These are phyloP conservation scores for Micronycteris hirsuta DNA, from an alignment of 2,113 vertebrate genomes.

Conservation along the genomic window DNA sequence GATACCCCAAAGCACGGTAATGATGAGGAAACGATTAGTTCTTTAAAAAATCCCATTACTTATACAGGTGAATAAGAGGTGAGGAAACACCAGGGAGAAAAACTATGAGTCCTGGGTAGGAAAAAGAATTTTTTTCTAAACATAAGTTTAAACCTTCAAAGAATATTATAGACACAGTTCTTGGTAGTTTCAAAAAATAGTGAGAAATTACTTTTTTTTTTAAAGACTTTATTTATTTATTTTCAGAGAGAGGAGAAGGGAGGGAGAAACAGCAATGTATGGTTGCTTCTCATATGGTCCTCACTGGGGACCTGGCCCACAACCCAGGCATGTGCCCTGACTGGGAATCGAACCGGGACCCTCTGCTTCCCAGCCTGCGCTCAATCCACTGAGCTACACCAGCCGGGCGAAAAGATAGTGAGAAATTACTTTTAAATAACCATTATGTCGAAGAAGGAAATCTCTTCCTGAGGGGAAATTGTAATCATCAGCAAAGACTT, in stretches of 20 bases:
- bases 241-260: too few relatives aligned
- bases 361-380: too few relatives aligned
- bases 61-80: neutral
- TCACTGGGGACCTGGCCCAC: too few relatives aligned
- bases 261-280: too few relatives aligned
- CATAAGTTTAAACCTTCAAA: slow-evolving; percentile 37
- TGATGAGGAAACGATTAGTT: neutral
- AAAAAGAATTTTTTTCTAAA: neutral
- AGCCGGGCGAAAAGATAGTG: too few relatives aligned
- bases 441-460: slow-evolving; percentile 32
- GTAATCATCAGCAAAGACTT: slow-evolving; percentile 48
- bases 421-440: neutral
- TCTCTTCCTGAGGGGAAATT: slow-evolving; percentile 51
- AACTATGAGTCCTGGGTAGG: neutral
- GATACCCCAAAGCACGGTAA: neutral
- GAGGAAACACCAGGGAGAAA: neutral
- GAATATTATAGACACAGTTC: neutral
- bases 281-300: too few relatives aligned
- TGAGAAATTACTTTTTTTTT: too few relatives aligned
- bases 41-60: neutral
- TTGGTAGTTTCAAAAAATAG: neutral
- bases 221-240: too few relatives aligned
- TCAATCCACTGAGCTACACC: too few relatives aligned
- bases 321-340: too few relatives aligned
- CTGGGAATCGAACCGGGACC: too few relatives aligned